Conservation (phyloP, 2,113 vertebrate species). For the Lagenorhynchus albirostris region DNA sequence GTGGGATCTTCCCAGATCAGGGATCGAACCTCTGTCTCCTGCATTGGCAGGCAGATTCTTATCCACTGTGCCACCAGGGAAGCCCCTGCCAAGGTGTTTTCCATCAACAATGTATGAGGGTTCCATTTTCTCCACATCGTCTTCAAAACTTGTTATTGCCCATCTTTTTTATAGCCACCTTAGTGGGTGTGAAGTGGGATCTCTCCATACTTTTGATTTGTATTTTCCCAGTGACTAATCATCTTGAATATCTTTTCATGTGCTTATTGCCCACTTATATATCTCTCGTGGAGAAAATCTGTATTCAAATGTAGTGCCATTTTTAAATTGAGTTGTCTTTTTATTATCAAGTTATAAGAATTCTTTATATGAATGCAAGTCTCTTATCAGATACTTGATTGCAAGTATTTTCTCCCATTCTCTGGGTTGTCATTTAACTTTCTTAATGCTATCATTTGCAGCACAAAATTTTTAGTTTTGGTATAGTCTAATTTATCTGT, state of each 20-base stretch:
- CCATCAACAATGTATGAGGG: background rate
- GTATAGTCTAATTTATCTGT: background rate
- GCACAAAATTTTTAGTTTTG: background rate
- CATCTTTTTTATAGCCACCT: background rate
- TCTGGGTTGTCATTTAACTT: background rate
- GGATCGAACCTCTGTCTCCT: too few species aligned
- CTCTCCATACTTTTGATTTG: background rate
- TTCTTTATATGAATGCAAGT: background rate
- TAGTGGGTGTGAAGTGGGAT: background rate
- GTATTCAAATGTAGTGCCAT: background rate
- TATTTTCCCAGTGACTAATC: background rate
- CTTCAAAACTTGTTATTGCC: background rate
- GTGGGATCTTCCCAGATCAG: too few species aligned
- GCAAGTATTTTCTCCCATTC: constrained; percentile 5
- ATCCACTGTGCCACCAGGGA: too few species aligned
- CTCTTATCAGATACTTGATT: background rate
- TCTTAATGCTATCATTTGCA: background rate
- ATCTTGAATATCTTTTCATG: background rate
- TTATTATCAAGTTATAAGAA: background rate
- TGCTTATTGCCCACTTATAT: background rate
- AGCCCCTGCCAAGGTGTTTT: background rate
- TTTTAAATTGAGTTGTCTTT: background rate
- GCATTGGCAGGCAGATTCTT: too few species aligned
- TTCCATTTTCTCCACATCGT: background rate
- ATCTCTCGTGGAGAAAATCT: background rate